Evolutionary conservation across 2,888 invertebrate species (phyloP).

Genomic region (Cheilosia variabilis): DNA sequence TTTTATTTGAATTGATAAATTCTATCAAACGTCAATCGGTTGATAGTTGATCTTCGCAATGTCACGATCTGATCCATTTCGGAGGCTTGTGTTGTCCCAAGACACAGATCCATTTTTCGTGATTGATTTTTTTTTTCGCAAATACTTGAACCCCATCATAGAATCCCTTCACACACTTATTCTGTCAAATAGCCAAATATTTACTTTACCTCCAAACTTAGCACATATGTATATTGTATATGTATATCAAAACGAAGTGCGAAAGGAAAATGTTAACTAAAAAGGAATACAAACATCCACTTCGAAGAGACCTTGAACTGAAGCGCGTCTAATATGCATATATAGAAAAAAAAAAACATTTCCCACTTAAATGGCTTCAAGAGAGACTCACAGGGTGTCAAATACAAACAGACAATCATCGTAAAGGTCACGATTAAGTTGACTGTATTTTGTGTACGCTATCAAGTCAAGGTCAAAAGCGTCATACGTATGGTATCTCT

Average conservation of each 20-base stretch:
- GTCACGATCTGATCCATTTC: no score
- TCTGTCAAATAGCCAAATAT: constrained; percentile 10
- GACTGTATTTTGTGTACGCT: constrained; percentile 13
- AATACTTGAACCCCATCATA: background rate
- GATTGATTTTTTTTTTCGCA: background rate
- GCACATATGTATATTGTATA: background rate
- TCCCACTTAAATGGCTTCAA: constrained; percentile 14
- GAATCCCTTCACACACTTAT: constrained; percentile 3
- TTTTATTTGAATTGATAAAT: no score
- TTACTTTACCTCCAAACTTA: constrained; percentile 25
- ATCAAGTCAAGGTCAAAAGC: background rate
- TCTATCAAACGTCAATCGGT: no score
- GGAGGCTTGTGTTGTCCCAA: no score
- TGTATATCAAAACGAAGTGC: constrained; percentile 7
- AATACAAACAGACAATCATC: background rate
- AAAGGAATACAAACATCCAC: background rate
- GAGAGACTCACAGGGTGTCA: background rate
- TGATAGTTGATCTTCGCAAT: no score
- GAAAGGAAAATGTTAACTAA: constrained; percentile 17
- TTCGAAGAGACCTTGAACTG: constrained; percentile 42
- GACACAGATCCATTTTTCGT: background rate
- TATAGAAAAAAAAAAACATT: background rate
- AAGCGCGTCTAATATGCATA: background rate
- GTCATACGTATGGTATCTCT: background rate
- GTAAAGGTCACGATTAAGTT: constrained; percentile 30